These are phyloP conservation scores for Gymnobelideus leadbeateri DNA, from an alignment of 2,113 vertebrate genomes.

Conservation along the genomic window DNA sequence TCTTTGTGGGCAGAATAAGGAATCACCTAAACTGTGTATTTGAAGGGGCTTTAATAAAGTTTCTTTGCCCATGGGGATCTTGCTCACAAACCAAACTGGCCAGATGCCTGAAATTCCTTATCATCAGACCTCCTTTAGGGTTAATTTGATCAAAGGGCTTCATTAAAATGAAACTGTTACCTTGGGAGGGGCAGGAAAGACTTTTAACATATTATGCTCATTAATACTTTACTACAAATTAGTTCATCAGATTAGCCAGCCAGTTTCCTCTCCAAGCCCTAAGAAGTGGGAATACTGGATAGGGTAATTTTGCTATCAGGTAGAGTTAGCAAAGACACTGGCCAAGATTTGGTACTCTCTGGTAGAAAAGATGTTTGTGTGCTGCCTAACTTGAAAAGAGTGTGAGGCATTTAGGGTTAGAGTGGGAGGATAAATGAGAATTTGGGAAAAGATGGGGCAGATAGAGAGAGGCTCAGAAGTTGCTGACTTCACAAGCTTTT, in stretches of 20 bases:
- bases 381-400: not conserved
- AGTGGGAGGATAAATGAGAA: not conserved
- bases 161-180: conserved; percentile 34
- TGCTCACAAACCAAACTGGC: not conserved
- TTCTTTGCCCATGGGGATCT: not conserved
- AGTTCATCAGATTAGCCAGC: conserved; percentile 34
- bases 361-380: not conserved
- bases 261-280: not conserved
- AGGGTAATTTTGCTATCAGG: not conserved
- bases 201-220: not conserved
- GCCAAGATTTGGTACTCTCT: not conserved
- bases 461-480: not conserved
- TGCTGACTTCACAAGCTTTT: not conserved
- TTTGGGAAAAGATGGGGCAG: not conserved
- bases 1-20: not conserved
- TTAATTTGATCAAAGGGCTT: conserved; percentile 24
- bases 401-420: too few species aligned
- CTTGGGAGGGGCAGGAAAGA: not conserved
- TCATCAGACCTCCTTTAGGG: conserved; percentile 25
- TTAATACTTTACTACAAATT: conserved; percentile 30
- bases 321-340: not conserved
- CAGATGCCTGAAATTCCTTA: not conserved
- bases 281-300: not conserved
- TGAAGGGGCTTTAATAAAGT: not conserved
- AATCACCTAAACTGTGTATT: not conserved